Evolutionary conservation across 2,797 vertebrate genomes (phyloP).

Genomic region (Agapornis canus): DNA sequence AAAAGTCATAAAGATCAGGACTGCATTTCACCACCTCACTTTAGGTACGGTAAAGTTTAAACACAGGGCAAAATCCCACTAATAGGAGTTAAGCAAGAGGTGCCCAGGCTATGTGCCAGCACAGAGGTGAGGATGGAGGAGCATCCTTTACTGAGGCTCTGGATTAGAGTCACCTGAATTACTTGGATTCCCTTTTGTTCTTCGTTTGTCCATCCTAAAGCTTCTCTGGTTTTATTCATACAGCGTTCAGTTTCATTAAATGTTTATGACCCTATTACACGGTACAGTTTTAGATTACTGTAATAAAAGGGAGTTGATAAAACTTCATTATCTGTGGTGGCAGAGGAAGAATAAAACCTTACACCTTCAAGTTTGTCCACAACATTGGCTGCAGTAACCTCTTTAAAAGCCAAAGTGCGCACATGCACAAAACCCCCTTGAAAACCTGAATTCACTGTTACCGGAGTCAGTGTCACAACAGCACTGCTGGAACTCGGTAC

Average conservation of each 20-base stretch:
- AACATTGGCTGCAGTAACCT: slow-evolving; percentile 66
- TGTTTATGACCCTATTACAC: slow-evolving; percentile 78
- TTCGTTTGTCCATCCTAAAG: slow-evolving; percentile 44
- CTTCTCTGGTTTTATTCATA: slow-evolving; percentile 19
- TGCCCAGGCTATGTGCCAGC: rapidly evolving
- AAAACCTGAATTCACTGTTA: not conserved
- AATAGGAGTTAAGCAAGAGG: not conserved
- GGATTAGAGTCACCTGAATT: not conserved
- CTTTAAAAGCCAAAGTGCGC: slow-evolving; percentile 32
- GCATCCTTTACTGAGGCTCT: not conserved
- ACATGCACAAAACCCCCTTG: not conserved
- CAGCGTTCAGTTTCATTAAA: slow-evolving; percentile 74
- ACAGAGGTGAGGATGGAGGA: not conserved
- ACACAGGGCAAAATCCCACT: not conserved
- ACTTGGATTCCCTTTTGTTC: slow-evolving; percentile 49
- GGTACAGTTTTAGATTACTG: slow-evolving; percentile 73
- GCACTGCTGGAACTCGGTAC: not conserved
- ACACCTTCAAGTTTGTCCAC: slow-evolving; percentile 71
- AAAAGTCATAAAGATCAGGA: not conserved
- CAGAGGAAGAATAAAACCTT: slow-evolving; percentile 74
- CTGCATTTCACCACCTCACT: not conserved
- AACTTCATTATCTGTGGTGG: slow-evolving; percentile 76
- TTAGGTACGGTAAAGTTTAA: not conserved
- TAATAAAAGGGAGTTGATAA: slow-evolving; percentile 80
- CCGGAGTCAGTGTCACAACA: slow-evolving; percentile 26